phyloP scores from a whole-genome alignment of 2,888 invertebrate genomes.

The Candidula unifasciata region DNA sequence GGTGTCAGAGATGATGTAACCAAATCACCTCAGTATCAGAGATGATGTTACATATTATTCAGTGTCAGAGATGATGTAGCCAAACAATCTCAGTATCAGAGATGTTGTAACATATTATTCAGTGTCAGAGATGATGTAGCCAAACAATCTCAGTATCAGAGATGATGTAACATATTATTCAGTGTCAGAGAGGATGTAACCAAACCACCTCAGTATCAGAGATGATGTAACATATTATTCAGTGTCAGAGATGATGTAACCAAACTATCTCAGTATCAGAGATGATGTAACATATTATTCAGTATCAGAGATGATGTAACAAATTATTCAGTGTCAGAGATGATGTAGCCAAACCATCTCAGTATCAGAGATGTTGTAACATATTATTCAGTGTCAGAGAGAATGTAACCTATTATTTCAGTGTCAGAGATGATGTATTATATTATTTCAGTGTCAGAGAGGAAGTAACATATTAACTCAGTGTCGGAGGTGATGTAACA shows the following conservation, averaged over 20 bases:
- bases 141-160: too few relatives aligned
- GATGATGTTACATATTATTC: background rate
- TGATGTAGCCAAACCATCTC: too few relatives aligned
- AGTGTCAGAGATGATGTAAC: too few relatives aligned
- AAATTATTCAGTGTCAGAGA: background rate
- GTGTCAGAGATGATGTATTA: conserved; percentile 56
- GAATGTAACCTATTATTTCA: background rate
- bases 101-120: background rate
- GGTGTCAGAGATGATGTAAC: background rate
- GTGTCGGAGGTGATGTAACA: too few relatives aligned
- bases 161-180: background rate
- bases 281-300: background rate
- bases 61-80: background rate
- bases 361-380: background rate
- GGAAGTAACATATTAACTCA: background rate
- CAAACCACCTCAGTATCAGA: too few relatives aligned
- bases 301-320: background rate
- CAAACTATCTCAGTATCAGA: too few relatives aligned
- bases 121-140: conserved; percentile 55
- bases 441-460: too few relatives aligned
- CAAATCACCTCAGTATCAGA: too few relatives aligned
- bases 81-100: too few relatives aligned
- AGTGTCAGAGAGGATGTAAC: background rate
- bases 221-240: background rate
- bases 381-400: background rate